Base-by-base conservation (phyloP, 2,113 vertebrate species). In the Poeciliopsis retropinna region DNA sequence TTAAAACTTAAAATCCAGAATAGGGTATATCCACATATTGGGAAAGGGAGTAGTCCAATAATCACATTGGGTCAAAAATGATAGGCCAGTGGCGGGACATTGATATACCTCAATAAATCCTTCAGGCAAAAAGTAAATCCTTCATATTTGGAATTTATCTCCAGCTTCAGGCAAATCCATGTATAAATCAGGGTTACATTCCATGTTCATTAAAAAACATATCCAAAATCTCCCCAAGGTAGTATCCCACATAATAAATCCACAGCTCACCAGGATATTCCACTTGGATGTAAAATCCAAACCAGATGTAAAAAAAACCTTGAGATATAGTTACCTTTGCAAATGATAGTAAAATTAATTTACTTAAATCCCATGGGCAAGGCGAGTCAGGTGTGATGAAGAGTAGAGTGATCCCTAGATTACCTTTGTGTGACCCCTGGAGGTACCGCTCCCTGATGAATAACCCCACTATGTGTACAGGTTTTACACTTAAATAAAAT, bases 271-370 rank as follows among this genome's bases (percentile, higher is more conserved):
- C 89, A 76, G 92, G 87, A 93, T 94, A 94, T 93, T 94, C 90
- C 94, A 91, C 89, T 88, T 70, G 74, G 90, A 89, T 87, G 91
- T 93, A 90, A 92, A 88, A 94, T 95, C 94, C 94, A 93, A 85
- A 88, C 83, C 85, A 88, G 90, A 90, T 91, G 89, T 92, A 67
- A 47, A 92, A 47, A 92, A 89, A 89, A 94, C 89, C 88, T 87
- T 91, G 89, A 84, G 86, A 87, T 72, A 92, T 85, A 89, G 88
- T 88, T 90, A 93, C 86, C 88, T 90, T 90, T 92, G 80, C 78
- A 91, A 93, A 91, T 88, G 81, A 93, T 82, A 91, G 74, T 87
- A 84, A 82, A 85, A 71, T 89, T 89, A 92, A 89, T 90, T 87
- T 78, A 85, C 70, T 88, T 90, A 89, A 85, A 91, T 92, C 82